Evolutionary conservation across 2,113 vertebrate genomes (phyloP), one percentile per base, ranked within the genome.

Genomic region (Callopanchax toddi): DNA sequence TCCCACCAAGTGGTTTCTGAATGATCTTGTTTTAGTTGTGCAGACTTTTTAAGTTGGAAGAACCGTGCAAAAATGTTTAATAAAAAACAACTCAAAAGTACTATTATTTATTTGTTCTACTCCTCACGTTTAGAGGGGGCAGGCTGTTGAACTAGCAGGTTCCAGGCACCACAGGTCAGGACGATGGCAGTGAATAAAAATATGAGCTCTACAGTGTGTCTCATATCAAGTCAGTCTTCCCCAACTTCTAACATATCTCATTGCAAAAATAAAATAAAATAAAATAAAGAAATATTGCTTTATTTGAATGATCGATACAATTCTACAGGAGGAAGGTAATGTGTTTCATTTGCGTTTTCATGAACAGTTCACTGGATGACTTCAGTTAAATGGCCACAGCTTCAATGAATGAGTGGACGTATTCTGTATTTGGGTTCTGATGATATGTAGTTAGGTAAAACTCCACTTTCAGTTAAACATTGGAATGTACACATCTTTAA

Each of bases 141-240:
- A 62, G 46, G 40, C 49, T 72, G 79, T 76, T 25, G 13, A 62
- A 74, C 18, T 62, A 67, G 57, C 73, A 66, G 65, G 56, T 85
- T 72, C 74, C 89, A 91, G 86, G 86, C 81, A 89, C 86, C 78
- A 71, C 71, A 72, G 88, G 86, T 88, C 74, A 60, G 79, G 77
- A 76, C 70, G 44, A 83, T 71, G 84, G 87, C 86, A 89, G 85
- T 89, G 88, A 84, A 66, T 51, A 52, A 55, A 81, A 79, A 75
- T 70, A 67, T 3, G 48, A 77, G 42, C 67, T 85, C 82, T 82
- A 74, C 78, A 80, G 84, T 77, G 42, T 26, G 62, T 74, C 76
- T 82, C 78, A 25, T 16, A 42, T 78, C 60, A 40, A 55, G 45
- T 63, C 59, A 2, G 43, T 68, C 60, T 6, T 32, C 29, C n/a